A percentile compares a stretch with the other conserved stretches of the same genome.
phyloP scores from a whole-genome alignment of 2,797 vertebrate species.

The Leptatherina wallacei region DNA sequence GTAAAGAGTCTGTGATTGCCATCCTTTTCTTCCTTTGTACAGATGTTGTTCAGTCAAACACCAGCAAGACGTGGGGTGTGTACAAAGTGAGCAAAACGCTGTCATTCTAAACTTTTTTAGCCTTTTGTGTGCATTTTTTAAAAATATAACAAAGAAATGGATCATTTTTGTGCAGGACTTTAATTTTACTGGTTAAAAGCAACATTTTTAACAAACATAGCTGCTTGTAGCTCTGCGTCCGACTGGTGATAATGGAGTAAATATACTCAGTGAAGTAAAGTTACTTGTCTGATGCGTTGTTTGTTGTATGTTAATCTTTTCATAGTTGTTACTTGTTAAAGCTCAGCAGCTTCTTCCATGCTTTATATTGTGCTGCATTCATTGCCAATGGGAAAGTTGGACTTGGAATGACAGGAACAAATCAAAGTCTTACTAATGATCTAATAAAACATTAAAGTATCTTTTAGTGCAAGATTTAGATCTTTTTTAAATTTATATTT shows the following conservation, averaged over 20 bases:
- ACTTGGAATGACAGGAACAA: background rate
- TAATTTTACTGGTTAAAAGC: background rate
- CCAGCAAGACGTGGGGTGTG: background rate
- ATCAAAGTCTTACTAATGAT: background rate
- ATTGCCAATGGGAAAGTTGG: background rate
- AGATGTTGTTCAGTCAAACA: background rate
- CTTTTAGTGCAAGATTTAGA: background rate
- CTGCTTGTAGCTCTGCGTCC: background rate
- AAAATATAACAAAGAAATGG: background rate
- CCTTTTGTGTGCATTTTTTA: background rate
- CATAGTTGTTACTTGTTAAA: background rate
- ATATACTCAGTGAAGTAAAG: background rate
- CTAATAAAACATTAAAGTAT: background rate
- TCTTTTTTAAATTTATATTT: too few relatives aligned
- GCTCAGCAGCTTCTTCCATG: background rate
- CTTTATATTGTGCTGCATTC: background rate
- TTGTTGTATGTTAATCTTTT: background rate
- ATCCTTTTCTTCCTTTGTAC: background rate
- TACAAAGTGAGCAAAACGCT: background rate
- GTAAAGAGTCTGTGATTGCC: background rate
- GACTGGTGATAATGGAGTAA: too few relatives aligned
- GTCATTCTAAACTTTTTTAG: background rate
- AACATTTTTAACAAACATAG: too few relatives aligned
- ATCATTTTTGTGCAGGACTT: background rate
- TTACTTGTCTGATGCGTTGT: background rate